Evolutionary conservation across 1,140 invertebrate genomes (phyloP), one percentile per base, ranked within the genome.

Genomic region (Drosophila miranda): DNA sequence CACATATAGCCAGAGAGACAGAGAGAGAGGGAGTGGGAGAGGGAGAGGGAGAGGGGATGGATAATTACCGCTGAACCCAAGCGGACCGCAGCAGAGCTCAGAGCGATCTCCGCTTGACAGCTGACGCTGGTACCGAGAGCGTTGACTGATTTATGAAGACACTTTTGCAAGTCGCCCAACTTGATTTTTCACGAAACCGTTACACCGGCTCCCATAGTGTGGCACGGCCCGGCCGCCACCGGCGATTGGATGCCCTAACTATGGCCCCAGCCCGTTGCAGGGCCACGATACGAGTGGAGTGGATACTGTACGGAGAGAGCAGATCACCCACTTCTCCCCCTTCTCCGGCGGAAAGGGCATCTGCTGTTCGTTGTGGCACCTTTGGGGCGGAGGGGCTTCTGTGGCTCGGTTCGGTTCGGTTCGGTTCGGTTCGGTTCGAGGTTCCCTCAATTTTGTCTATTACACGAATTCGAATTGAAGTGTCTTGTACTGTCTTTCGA

Each of bases 141-240:
- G 61, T 66, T 71, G 68, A 71, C 68, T 71, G 68, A 71, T 71
- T 71, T 71, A 71, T 71, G 68, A 71, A 71, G 68, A 71, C 68
- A 71, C 68, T 71, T 71, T 71, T 71, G 68, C 68, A 71, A 71
- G 68, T 71, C 68, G 68, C 68, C 68, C 68, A 59, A 71, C 68
- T 60, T 71, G 62, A 71, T 67, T 71, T 71, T 71, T 70, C 62
- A 67, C 66, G 34, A 71, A 71, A 67, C 68, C 68, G 68, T 71
- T 71, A 71, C 68, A 5, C 23, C 23, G 54, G 44, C 62, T 59
- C 54, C 34, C 11, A 11, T 28, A 41, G 5, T 67, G 58, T 59
- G 43, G 41, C 34, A 26, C 11, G 16, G 21, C 26, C n/a, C 9
- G 16, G 38, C 13, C 3, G 3, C 0, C 9, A 3, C 49, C 49